These are phyloP conservation scores for Melanotaenia nigrans DNA, from an alignment of 2,797 vertebrate genomes.

Conservation along the genomic window DNA sequence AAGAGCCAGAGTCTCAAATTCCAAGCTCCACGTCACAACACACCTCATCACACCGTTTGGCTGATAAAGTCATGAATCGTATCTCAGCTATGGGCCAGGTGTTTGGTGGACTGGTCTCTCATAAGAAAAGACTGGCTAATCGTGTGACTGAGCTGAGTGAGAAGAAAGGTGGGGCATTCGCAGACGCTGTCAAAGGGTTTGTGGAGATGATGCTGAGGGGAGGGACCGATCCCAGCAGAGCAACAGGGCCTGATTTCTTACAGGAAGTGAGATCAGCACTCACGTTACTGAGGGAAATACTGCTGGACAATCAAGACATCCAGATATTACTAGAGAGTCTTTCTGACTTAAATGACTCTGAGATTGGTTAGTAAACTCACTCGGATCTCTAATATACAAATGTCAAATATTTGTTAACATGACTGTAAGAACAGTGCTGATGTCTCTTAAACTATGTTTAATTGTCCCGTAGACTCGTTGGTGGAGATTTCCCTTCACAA, in stretches of 20 bases:
- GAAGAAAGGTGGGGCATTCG: slow-evolving; percentile 74
- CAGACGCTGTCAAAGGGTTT: slow-evolving; percentile 74
- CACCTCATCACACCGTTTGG: slow-evolving; percentile 61
- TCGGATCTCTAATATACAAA: background rate
- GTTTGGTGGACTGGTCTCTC: slow-evolving; percentile 78
- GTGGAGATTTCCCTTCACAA: slow-evolving; percentile 86
- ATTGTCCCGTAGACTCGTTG: slow-evolving; percentile 75
- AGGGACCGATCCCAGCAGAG: slow-evolving; percentile 32
- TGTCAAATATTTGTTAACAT: slow-evolving; percentile 4
- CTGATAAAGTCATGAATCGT: slow-evolving; percentile 83
- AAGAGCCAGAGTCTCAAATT: slow-evolving; percentile 72
- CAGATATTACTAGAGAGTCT: slow-evolving; percentile 76
- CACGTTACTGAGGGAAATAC: slow-evolving; percentile 79
- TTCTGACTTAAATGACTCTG: slow-evolving; percentile 72
- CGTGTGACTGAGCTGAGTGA: slow-evolving; percentile 84
- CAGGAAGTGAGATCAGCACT: slow-evolving; percentile 87
- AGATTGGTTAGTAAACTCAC: slow-evolving; percentile 76
- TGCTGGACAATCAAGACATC: slow-evolving; percentile 82
- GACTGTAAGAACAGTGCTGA: background rate
- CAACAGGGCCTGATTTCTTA: slow-evolving; percentile 80
- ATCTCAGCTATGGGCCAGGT: slow-evolving; percentile 83
- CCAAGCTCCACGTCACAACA: slow-evolving; percentile 37
- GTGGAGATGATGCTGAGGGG: slow-evolving; percentile 63
- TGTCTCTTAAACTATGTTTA: background rate
- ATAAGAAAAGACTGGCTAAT: slow-evolving; percentile 79